Evolutionary conservation across 1,140 invertebrate genomes (phyloP).

Genomic region (Physella acuta): DNA sequence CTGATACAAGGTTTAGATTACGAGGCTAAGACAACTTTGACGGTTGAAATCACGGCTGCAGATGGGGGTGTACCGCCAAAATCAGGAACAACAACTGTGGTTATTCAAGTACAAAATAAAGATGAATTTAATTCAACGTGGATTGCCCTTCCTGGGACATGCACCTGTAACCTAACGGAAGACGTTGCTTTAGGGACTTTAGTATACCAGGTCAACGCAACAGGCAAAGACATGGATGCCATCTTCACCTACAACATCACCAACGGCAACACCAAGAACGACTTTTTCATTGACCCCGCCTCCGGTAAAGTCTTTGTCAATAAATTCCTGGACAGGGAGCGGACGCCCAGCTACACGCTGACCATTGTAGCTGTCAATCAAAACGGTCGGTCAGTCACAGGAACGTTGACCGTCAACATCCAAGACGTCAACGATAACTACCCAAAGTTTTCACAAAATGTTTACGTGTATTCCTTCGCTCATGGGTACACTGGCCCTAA

Average conservation of each 20-base stretch:
- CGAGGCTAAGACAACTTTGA: neutral
- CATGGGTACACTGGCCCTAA: neutral
- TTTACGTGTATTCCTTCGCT: neutral
- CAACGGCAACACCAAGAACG: slow-evolving; percentile 8
- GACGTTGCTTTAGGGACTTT: neutral
- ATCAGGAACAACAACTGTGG: neutral
- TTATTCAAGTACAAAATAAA: neutral
- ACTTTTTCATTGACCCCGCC: slow-evolving; percentile 1
- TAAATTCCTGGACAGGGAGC: slow-evolving; percentile 12
- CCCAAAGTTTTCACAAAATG: neutral
- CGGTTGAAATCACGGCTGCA: neutral
- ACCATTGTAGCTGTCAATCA: neutral
- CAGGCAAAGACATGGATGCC: neutral
- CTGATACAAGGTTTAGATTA: neutral
- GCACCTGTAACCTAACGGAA: neutral
- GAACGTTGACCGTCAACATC: neutral
- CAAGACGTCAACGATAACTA: slow-evolving; percentile 17
- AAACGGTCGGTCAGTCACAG: neutral
- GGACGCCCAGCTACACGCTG: neutral
- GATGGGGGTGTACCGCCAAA: neutral
- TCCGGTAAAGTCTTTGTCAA: neutral
- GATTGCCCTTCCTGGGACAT: neutral
- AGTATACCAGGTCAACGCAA: neutral
- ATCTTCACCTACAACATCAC: neutral
- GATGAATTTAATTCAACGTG: neutral